Percentiles rank a stretch among this genome's conserved stretches.
Conservation (phyloP, 2,113 vertebrate genomes). For the Callithrix jacchus region DNA sequence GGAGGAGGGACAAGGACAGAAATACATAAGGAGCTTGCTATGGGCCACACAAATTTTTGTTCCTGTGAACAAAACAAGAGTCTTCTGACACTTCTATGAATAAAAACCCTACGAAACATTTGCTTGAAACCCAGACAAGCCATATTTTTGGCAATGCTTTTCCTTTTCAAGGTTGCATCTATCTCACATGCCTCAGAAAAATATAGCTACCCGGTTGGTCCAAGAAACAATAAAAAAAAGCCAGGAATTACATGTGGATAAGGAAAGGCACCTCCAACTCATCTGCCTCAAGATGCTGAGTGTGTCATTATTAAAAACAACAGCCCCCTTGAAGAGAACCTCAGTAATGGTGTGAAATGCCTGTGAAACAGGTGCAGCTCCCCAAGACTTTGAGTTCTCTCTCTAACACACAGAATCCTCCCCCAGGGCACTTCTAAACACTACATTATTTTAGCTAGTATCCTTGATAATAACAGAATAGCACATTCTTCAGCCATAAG, state of each 20-base stretch:
- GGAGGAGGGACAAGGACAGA: not conserved
- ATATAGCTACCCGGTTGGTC: not conserved
- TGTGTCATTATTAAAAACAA: not conserved
- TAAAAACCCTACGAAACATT: not conserved
- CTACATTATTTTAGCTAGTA: not conserved
- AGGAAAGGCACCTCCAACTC: not conserved
- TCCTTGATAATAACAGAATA: not conserved
- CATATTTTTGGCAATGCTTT: not conserved
- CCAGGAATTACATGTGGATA: not conserved
- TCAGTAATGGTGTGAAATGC: not conserved
- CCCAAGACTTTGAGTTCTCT: not conserved
- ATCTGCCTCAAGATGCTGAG: not conserved
- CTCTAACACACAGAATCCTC: not conserved
- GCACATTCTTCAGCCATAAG: not conserved
- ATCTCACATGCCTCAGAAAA: not conserved
- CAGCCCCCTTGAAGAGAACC: too few species aligned
- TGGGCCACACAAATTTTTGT: not conserved
- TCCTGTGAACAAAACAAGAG: not conserved
- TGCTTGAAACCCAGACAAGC: not conserved
- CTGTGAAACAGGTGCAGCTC: not conserved
- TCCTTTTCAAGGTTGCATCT: not conserved
- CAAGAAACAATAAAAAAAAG: not conserved
- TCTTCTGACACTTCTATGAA: not conserved
- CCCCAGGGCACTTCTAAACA: not conserved
- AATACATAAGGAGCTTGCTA: not conserved